Evolutionary conservation across 2,888 invertebrate species (phyloP), one percentile per base, ranked within the genome.

Genomic region (Coelopa pilipes): DNA sequence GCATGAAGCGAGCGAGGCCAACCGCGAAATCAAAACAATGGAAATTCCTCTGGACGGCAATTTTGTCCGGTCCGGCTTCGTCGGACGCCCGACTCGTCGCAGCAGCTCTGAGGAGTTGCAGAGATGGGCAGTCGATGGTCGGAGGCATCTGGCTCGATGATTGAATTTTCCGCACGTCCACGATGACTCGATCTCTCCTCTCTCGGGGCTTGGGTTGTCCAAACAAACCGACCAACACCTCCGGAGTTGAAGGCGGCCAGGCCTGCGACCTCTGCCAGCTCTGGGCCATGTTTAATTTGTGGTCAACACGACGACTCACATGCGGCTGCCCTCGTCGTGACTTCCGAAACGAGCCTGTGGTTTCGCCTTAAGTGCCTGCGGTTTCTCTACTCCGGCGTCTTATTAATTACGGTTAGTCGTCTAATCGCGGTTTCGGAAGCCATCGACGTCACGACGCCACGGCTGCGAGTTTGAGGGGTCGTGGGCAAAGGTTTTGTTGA

Each of bases 11-110:
- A 21, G 10, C 13, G 0, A 59, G 55, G 1, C 24, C 21, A 21
- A 59, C 19, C 57, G 13, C 11, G 21, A 59, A 59, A 59, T 59
- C 57, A 59, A 59, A 34, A 59, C 53, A 53, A n/a, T 53, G n/a
- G 53, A n/a, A 12, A 21, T 59, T 59, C 19, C 24, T 59, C 19
- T 7, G 12, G 19, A 21, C 21, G 17, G 57, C 57, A 1, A 17
- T 21, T 19, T 55, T 55, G 4, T 1, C 55, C n/a, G 17, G 17
- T 5, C 2, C 21, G 17, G 19, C 11, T 57, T 17, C 21, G 34
- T 34, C 7, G 2, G 4, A 4, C 34, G 34, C 34, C n/a, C 34
- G 34, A 34, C 34, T 34, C 34, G 7, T 34, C 34, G 7, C 34
- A 34, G 34, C 34, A 34, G 1, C 0, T 2, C 24, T 59, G 7